Conservation (phyloP, 2,888 invertebrate genomes). For the Bruchidius siliquastri region DNA sequence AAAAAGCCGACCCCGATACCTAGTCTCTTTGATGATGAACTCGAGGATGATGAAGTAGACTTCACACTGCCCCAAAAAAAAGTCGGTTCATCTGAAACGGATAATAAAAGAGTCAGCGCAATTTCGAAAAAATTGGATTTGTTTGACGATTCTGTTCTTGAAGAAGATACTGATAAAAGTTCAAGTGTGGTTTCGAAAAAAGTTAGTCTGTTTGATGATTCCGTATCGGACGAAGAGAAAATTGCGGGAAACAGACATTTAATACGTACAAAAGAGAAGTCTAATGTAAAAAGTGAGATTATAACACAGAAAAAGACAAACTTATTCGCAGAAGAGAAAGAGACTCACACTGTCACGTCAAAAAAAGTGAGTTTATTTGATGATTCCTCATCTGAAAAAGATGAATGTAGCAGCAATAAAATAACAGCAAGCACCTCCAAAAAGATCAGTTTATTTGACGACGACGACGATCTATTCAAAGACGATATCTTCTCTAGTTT, state of each 20-base stretch:
- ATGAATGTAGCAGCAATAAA: background rate
- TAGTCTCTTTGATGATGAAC: conserved; percentile 5
- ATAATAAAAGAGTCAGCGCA: background rate
- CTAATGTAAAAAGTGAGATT: background rate
- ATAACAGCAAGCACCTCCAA: background rate
- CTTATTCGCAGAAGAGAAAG: conserved; percentile 9
- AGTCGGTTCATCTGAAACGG: conserved; percentile 14
- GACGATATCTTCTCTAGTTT: conserved; percentile 40
- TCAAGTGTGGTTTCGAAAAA: conserved; percentile 17
- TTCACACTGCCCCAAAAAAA: background rate
- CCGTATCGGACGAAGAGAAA: background rate
- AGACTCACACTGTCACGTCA: background rate
- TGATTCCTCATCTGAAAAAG: background rate
- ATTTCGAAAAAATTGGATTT: conserved; percentile 5
- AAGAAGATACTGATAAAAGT: conserved; percentile 4
- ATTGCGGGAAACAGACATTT: background rate
- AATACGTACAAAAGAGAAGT: conserved; percentile 5
- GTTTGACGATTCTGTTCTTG: conserved; percentile 2
- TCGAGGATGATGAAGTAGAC: conserved; percentile 4
- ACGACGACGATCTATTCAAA: conserved; percentile 34
- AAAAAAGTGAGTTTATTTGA: background rate
- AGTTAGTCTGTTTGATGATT: conserved; percentile 35
- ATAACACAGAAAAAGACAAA: conserved; percentile 7
- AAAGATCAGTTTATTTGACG: conserved; percentile 10
- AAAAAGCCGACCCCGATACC: background rate